Base-by-base conservation (phyloP, 2,797 vertebrate species). In the Anableps anableps region DNA sequence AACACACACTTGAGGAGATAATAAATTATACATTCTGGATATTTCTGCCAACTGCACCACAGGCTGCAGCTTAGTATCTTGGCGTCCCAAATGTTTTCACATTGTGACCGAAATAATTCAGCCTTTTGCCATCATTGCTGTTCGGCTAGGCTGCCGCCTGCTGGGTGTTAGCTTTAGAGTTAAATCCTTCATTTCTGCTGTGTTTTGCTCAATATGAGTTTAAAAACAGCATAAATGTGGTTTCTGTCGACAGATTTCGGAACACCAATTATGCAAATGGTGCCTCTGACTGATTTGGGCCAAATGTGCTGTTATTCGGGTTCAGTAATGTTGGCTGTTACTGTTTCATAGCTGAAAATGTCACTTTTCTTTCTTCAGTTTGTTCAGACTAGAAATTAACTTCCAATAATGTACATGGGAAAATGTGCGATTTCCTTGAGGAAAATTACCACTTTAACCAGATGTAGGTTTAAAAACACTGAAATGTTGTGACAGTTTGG, bases 21-120 rank as follows among this genome's bases (percentile, higher is more conserved):
- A 76, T 88, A 17, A 89, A 89, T 90, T 75, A 89, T 87, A 76
- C 71, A 88, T 79, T 23, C 19, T 10, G 78, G 11, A n/a, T 74
- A 73, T 47, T 80, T 5, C 16, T 75, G 55, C 51, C 45, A 72
- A 34, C 74, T 43, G 70, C 16, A 26, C 81, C 51, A 71, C 72
- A 78, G 74, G 66, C 73, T 71, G 38, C 79, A 62, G 78, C 62
- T 53, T 55, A 43, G 78, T 26, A 34, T 17, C 64, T 75, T 16
- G 0, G 13, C 6, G 31, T 75, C 77, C 80, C 83, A 77, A 68
- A 75, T 75, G 58, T 78, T 78, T n/a, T 84, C 48, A 58, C n/a
- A 71, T 50, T 82, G 73, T 51, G 60, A 81, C 62, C 64, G 80
- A 83, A 83, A 80, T 64, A 66, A 34, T 74, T 34, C 66, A 31